Evolutionary conservation across 1,140 invertebrate species (phyloP).

Genomic region (Eupristina koningsbergeri): DNA sequence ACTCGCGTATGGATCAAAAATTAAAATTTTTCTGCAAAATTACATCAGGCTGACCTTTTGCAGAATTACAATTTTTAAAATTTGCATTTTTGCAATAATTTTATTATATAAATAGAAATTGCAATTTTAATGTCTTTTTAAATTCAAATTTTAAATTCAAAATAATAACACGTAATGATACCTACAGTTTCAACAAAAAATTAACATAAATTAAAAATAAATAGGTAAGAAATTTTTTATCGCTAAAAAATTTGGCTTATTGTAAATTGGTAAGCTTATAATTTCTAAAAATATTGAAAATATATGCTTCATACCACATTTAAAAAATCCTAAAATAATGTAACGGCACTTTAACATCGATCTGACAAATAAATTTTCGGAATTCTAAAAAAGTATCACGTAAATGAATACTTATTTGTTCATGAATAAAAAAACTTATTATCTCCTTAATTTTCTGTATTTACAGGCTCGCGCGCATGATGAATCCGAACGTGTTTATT

Average conservation of each 20-base stretch:
- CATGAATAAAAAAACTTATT: constrained; percentile 5
- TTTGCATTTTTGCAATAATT: background rate
- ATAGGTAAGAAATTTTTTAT: background rate
- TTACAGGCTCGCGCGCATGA: constrained; percentile 87
- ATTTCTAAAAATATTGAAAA: background rate
- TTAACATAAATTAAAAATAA: background rate
- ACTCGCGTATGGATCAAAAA: background rate
- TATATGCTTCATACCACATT: background rate
- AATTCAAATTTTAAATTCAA: background rate
- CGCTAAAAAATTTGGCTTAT: too few species aligned
- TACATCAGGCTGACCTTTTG: constrained; percentile 4
- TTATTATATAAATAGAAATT: background rate
- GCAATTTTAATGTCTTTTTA: background rate
- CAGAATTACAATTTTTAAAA: constrained; percentile 18
- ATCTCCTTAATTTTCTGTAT: constrained; percentile 81
- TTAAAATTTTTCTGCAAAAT: constrained; percentile 27
- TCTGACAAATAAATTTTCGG: background rate
- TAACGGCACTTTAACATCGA: constrained; percentile 21
- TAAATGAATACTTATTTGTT: constrained; percentile 22
- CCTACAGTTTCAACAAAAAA: background rate
- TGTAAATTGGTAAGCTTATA: too few species aligned
- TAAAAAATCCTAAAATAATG: background rate
- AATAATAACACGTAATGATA: background rate
- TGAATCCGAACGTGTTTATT: constrained; percentile 91
- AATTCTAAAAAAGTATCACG: background rate